Conservation (phyloP, 2,797 vertebrate genomes). For the Galaxias olidus region DNA sequence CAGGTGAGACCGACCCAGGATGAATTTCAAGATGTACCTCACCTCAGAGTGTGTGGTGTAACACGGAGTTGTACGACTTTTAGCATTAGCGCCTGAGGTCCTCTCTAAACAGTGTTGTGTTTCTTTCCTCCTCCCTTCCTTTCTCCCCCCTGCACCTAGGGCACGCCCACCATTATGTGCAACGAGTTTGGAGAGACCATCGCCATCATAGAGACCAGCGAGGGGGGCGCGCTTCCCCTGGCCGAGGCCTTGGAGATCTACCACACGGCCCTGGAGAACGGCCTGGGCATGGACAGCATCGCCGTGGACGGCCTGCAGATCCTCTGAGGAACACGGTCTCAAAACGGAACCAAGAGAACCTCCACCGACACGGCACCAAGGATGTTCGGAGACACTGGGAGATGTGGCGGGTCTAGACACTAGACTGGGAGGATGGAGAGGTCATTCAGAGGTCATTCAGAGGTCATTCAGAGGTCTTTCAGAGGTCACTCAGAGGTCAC, state of each 20-base stretch:
- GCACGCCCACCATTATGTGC: slow-evolving; percentile 87
- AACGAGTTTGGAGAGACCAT: slow-evolving; percentile 92
- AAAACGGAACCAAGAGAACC: background rate
- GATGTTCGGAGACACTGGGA: no score
- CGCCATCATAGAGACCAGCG: slow-evolving; percentile 88
- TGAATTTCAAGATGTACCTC: no score
- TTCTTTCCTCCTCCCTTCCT: background rate
- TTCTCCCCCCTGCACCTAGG: slow-evolving; percentile 54
- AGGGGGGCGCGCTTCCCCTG: slow-evolving; percentile 79
- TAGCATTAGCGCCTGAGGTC: no score
- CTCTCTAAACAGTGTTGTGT: no score
- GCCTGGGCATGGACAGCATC: slow-evolving; percentile 68
- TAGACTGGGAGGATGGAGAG: slow-evolving; percentile 22
- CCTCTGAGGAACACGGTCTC: slow-evolving; percentile 41
- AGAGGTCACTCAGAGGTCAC: no score
- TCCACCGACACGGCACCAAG: no score
- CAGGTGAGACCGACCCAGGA: slow-evolving; percentile 58
- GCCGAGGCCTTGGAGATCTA: slow-evolving; percentile 90
- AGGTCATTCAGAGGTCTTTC: no score
- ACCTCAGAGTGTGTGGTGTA: no score
- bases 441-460: no score
- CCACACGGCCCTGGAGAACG: slow-evolving; percentile 83
- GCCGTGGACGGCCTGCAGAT: slow-evolving; percentile 73
- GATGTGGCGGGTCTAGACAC: no score
- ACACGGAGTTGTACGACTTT: no score